phyloP scores from a whole-genome alignment of 2,113 vertebrate species.

The Pleuronectes platessa region DNA sequence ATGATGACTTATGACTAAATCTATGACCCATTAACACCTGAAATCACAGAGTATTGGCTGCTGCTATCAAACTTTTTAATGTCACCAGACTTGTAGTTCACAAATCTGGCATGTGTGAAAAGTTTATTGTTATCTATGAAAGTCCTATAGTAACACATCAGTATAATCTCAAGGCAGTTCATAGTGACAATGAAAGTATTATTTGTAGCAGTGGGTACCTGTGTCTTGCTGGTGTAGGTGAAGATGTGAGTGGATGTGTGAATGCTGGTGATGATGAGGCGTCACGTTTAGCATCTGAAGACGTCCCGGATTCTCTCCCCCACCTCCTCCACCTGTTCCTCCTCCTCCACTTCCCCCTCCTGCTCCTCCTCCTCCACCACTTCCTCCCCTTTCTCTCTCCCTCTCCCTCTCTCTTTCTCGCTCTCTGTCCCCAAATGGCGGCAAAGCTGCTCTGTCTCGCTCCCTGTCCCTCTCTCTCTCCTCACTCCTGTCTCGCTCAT shows the following conservation, averaged over 20 bases:
- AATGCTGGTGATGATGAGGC: conserved; percentile 99
- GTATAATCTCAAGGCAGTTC: neutral
- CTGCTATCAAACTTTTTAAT: no score
- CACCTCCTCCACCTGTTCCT: conserved; percentile 85
- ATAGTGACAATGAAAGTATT: conserved; percentile 28
- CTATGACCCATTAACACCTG: no score
- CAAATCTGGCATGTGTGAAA: neutral
- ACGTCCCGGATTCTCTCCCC: conserved; percentile 93
- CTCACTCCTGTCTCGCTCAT: conserved; percentile 74
- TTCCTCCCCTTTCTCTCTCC: conserved; percentile 81
- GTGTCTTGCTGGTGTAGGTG: conserved; percentile 99
- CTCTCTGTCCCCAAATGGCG: conserved; percentile 73
- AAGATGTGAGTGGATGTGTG: conserved; percentile 98
- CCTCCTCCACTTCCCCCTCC: conserved; percentile 82
- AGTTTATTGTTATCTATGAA: neutral
- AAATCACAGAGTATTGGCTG: no score
- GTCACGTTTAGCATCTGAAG: conserved; percentile 99
- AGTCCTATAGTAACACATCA: neutral
- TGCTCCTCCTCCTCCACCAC: conserved; percentile 80
- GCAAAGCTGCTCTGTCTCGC: conserved; percentile 72
- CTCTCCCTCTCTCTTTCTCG: conserved; percentile 75
- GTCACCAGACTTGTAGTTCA: no score
- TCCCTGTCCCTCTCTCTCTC: conserved; percentile 79
- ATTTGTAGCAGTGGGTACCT: conserved; percentile 86
- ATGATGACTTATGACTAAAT: no score